Evolutionary conservation across 2,797 vertebrate genomes (phyloP).

Genomic region (Calcarius lapponicus): DNA sequence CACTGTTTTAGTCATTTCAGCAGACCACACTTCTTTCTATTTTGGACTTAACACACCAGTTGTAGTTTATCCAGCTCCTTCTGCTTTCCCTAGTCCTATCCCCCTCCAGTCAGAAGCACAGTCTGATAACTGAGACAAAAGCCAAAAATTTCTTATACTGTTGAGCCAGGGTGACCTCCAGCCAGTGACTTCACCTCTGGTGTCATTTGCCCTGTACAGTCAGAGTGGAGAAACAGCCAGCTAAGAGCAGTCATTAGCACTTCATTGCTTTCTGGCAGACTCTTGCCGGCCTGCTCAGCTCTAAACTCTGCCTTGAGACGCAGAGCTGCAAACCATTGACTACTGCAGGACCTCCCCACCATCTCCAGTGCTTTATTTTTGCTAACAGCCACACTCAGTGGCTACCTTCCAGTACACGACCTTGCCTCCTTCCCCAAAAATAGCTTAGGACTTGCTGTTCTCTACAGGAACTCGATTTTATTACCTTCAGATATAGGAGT

Average conservation of each 20-base stretch:
- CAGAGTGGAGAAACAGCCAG: not conserved
- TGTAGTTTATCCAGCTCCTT: not conserved
- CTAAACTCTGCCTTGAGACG: not conserved
- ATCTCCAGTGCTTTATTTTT: not conserved
- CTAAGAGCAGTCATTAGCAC: not conserved
- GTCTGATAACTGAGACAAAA: not conserved
- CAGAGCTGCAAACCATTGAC: not conserved
- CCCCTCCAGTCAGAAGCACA: not conserved
- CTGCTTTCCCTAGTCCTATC: not conserved
- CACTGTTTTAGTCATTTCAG: not conserved
- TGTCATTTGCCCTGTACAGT: not conserved
- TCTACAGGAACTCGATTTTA: not conserved
- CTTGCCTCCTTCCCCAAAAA: not conserved
- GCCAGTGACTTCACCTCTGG: not conserved
- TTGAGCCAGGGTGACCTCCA: not conserved
- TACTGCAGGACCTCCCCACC: not conserved
- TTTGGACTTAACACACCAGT: not conserved
- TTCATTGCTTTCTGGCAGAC: not conserved
- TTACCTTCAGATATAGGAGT: not conserved
- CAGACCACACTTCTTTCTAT: not conserved
- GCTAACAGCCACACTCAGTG: not conserved
- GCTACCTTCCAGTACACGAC: not conserved
- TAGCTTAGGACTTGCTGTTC: not conserved
- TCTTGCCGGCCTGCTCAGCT: not conserved
- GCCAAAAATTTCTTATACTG: not conserved